phyloP scores from a whole-genome alignment of 1,140 invertebrate species.

The Listronotus oregonensis region DNA sequence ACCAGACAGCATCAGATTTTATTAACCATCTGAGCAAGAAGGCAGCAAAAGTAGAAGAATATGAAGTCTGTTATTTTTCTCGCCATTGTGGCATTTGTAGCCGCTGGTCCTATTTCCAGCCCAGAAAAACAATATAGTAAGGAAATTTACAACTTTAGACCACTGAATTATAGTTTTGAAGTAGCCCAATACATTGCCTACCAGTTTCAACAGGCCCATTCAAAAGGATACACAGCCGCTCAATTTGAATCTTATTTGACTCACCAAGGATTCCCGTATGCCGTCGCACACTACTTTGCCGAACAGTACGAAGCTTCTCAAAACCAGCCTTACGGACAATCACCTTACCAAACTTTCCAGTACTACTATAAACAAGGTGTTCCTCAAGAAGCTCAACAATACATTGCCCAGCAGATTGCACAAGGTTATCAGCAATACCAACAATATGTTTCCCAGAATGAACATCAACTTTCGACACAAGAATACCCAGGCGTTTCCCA shows the following conservation, averaged over 20 bases:
- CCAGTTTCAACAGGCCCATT: conserved; percentile 11
- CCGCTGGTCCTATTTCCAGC: not conserved
- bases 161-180: conserved; percentile 3
- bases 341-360: conserved; percentile 20
- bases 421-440: conserved; percentile 18
- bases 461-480: conserved; percentile 8
- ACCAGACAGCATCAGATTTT: conserved; percentile 20
- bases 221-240: conserved; percentile 14
- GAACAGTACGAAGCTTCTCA: conserved; percentile 20
- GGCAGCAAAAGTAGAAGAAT: conserved; percentile 1
- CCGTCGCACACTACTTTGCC: conserved; percentile 10
- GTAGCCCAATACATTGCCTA: conserved; percentile 22
- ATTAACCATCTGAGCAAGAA: conserved; percentile 8
- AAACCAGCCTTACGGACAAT: conserved; percentile 7
- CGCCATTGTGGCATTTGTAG: conserved; percentile 24
- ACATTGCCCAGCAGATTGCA: conserved; percentile 18
- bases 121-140: not conserved
- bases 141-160: too few species aligned
- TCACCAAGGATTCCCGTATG: conserved; percentile 10
- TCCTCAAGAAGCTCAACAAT: conserved; percentile 10
- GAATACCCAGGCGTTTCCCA: conserved; percentile 1
- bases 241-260: conserved; percentile 9
- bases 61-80: conserved; percentile 28
- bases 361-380: conserved; percentile 18
- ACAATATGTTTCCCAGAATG: conserved; percentile 2